Percentiles rank a stretch among this genome's conserved stretches.
phyloP scores from a whole-genome alignment of 2,888 invertebrate genomes.

The Dorcus parallelipipedus region DNA sequence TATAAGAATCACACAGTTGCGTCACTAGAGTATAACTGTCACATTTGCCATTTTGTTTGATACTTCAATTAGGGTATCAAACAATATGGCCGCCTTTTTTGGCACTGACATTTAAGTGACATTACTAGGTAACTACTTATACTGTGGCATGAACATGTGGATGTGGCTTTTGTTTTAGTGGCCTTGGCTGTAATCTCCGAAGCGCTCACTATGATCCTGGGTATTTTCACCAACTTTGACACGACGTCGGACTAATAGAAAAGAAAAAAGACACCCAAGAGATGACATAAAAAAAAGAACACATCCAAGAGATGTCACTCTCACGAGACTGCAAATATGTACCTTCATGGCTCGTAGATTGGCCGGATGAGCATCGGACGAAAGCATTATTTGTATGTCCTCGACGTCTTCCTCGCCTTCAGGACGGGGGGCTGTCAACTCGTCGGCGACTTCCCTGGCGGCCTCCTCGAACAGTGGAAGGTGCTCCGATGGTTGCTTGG shows the following conservation, averaged over 20 bases:
- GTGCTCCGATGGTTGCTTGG: constrained; percentile 90
- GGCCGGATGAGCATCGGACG: constrained; percentile 78
- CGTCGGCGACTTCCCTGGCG: constrained; percentile 94
- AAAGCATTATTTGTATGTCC: constrained; percentile 88
- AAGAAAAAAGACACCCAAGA: too few species aligned
- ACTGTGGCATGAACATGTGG: too few species aligned
- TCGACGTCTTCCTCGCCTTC: constrained; percentile 84
- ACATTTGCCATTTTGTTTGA: too few species aligned
- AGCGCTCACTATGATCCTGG: constrained; percentile 92
- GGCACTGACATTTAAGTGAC: too few species aligned
- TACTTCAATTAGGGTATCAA: too few species aligned
- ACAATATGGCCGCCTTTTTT: too few species aligned
- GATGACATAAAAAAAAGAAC: too few species aligned
- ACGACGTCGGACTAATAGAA: constrained; percentile 81
- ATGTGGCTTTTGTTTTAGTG: constrained; percentile 47
- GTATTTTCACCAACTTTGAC: constrained; percentile 88
- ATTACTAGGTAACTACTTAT: too few species aligned
- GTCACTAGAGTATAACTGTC: too few species aligned
- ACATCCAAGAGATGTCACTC: neutral
- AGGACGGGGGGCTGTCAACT: constrained; percentile 89
- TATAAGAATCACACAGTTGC: too few species aligned
- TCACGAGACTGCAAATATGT: constrained; percentile 20
- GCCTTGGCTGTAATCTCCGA: constrained; percentile 95
- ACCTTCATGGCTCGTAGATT: constrained; percentile 85
- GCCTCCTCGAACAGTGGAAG: constrained; percentile 95